These are phyloP conservation scores for Rhinoraja longicauda DNA, from an alignment of 2,797 vertebrate genomes.

Conservation along the genomic window DNA sequence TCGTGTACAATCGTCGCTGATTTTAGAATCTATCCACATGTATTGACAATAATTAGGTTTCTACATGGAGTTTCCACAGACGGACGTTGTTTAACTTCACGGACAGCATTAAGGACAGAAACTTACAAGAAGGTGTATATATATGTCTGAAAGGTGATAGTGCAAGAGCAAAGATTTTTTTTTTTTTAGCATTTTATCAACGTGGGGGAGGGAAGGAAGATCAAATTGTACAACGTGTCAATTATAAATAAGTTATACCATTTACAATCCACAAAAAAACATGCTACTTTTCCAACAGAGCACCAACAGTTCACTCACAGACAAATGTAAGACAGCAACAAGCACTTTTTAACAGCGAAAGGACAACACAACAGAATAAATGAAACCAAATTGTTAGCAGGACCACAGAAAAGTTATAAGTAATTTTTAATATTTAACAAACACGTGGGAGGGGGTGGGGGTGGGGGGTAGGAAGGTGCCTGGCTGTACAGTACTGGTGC, in stretches of 20 bases:
- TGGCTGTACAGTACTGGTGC: constrained; percentile 69
- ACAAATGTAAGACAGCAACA: constrained; percentile 69
- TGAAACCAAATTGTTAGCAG: constrained; percentile 52
- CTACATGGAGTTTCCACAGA: constrained; percentile 46
- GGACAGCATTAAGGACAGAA: constrained; percentile 49
- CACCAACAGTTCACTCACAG: constrained; percentile 70
- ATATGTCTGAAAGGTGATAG: constrained; percentile 40
- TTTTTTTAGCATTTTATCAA: constrained; percentile 40
- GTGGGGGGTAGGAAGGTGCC: constrained; percentile 59
- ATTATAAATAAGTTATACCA: constrained; percentile 91
- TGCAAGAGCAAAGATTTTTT: constrained; percentile 44
- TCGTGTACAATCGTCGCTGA: constrained; percentile 62
- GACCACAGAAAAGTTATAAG: constrained; percentile 60
- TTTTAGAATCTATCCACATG: constrained; percentile 68
- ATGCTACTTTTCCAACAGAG: constrained; percentile 77
- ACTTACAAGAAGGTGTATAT: constrained; percentile 44
- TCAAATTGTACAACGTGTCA: constrained; percentile 56
- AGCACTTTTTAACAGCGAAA: constrained; percentile 59
- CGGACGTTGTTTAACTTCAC: constrained; percentile 54
- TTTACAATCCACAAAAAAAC: constrained; percentile 78
- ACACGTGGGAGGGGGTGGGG: constrained; percentile 53
- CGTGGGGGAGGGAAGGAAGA: constrained; percentile 39
- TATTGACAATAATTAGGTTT: constrained; percentile 51
- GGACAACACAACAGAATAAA: constrained; percentile 48
- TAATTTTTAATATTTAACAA: constrained; percentile 59